phyloP scores from a whole-genome alignment of 2,797 vertebrate species.

The Platyrinchus mystaceus region DNA sequence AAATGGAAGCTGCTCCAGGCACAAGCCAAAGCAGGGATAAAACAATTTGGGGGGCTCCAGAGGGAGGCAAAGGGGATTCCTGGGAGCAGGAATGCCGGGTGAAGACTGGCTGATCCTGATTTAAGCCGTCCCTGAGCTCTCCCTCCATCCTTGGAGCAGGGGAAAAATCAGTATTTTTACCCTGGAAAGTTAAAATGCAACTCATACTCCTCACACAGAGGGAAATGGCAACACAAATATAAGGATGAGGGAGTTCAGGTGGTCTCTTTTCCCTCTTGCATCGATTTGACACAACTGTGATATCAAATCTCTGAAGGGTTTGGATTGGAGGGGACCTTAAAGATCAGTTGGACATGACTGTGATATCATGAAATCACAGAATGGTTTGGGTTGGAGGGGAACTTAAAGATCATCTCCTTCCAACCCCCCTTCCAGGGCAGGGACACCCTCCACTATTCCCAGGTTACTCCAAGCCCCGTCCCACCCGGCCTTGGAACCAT shows the following conservation, averaged over 20 bases:
- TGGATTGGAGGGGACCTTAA: neutral
- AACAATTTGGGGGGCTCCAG: neutral
- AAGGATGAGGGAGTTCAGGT: neutral
- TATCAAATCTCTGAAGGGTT: neutral
- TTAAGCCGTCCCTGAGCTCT: neutral
- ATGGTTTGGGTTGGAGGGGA: neutral
- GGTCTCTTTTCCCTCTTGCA: neutral
- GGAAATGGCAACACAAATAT: fast-evolving
- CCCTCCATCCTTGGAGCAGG: neutral
- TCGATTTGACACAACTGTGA: neutral
- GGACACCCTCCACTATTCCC: neutral
- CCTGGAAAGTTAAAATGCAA: neutral
- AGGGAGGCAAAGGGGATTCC: neutral
- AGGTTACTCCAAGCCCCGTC: neutral
- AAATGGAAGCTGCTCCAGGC: neutral
- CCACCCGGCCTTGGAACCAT: neutral
- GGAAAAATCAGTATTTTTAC: neutral
- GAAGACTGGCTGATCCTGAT: neutral
- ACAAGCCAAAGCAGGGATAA: neutral
- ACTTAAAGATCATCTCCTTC: neutral
- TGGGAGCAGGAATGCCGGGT: neutral
- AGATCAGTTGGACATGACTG: neutral
- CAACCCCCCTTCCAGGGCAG: neutral
- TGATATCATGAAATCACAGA: neutral
- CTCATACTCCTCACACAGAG: neutral